Evolutionary conservation across 2,797 vertebrate species (phyloP).

Genomic region (Smutsia gigantea): DNA sequence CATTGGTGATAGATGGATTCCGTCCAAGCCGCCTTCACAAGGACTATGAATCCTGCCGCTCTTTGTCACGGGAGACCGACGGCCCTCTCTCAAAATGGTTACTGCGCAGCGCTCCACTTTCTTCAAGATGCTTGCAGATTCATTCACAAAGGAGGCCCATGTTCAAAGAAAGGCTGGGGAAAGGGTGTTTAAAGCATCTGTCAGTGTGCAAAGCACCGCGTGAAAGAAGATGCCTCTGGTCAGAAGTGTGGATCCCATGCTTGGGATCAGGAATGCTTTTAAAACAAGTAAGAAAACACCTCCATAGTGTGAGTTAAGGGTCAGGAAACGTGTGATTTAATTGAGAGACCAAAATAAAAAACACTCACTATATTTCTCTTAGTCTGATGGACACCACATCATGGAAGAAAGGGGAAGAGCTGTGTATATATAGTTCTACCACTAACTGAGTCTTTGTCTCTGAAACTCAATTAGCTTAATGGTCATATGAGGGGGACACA

Average conservation of each 20-base stretch:
- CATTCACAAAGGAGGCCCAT: conserved; percentile 10
- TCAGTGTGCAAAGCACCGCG: not conserved
- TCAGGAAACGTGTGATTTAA: conserved; percentile 30
- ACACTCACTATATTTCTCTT: not conserved
- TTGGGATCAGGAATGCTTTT: not conserved
- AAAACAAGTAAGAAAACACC: not conserved
- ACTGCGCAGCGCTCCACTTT: conserved; percentile 7
- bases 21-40: conserved; percentile 2
- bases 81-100: conserved; percentile 14
- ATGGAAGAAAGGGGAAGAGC: not conserved
- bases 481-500: not conserved
- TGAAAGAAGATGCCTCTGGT: not conserved
- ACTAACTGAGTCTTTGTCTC: not conserved
- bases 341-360: conserved; percentile 19
- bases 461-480: not conserved
- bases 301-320: not conserved
- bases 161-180: not conserved
- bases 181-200: not conserved
- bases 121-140: conserved; percentile 35
- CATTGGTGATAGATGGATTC: not conserved
- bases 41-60: not conserved
- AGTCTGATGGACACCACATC: not conserved
- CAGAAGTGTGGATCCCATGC: not conserved
- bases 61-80: conserved; percentile 12
- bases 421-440: not conserved